Percentiles rank a stretch among this genome's conserved stretches.
These are phyloP conservation scores for Ditula angustiorana DNA, from an alignment of 2,888 invertebrate genomes.

Conservation along the genomic window DNA sequence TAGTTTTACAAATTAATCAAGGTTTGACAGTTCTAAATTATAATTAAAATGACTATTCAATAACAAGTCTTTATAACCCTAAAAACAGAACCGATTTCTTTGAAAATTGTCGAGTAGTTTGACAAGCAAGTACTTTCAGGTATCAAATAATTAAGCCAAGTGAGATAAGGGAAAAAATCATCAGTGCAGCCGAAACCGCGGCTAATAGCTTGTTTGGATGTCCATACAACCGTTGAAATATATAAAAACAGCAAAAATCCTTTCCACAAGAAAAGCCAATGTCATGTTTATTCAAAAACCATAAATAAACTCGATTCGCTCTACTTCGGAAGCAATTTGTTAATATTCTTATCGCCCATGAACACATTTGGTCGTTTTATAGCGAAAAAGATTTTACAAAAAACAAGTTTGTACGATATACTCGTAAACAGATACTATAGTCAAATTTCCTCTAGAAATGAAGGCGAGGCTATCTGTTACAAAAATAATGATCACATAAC, in stretches of 20 bases:
- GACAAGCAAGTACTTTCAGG: no score
- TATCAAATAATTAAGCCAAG: no score
- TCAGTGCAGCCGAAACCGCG: no score
- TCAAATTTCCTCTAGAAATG: slow-evolving; percentile 30
- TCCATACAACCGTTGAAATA: no score
- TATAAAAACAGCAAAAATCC: neutral
- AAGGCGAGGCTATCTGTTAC: slow-evolving; percentile 47
- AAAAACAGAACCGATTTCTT: no score
- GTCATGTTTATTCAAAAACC: neutral
- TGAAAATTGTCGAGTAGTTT: no score
- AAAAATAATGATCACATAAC: slow-evolving; percentile 50
- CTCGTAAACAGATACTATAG: no score
- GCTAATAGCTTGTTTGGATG: no score
- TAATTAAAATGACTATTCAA: neutral
- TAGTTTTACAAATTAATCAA: neutral
- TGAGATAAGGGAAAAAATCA: no score
- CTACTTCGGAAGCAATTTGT: slow-evolving; percentile 31
- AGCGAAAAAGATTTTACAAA: slow-evolving; percentile 5
- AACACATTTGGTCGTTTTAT: slow-evolving; percentile 11
- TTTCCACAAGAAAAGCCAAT: neutral
- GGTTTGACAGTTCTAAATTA: neutral
- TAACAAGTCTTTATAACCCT: no score
- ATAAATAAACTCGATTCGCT: slow-evolving; percentile 9
- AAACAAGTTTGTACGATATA: slow-evolving; percentile 27
- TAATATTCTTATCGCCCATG: slow-evolving; percentile 31